Evolutionary conservation across 2,113 vertebrate species (phyloP).

Genomic region (Physeter macrocephalus): DNA sequence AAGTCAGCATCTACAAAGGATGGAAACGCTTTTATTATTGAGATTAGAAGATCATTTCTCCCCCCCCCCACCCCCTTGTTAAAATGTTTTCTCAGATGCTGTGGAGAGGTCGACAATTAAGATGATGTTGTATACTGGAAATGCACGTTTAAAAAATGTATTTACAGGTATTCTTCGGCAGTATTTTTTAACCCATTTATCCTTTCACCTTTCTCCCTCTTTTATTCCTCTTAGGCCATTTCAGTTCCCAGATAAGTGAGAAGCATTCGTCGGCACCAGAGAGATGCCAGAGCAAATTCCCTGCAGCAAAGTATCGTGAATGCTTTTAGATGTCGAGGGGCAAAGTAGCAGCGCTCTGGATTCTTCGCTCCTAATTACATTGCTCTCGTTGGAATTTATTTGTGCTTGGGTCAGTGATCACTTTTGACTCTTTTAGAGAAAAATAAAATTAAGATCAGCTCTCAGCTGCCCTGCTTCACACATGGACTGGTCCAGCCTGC

Average conservation of each 20-base stretch:
- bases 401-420: neutral
- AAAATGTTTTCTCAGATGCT: slow-evolving; percentile 78
- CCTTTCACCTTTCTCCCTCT: slow-evolving; percentile 44
- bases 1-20: slow-evolving; percentile 87
- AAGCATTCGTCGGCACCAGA: neutral
- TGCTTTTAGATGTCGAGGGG: neutral
- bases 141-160: slow-evolving; percentile 21
- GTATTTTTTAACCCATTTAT: slow-evolving; percentile 60
- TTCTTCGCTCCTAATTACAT: slow-evolving; percentile 30
- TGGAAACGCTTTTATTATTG: slow-evolving; percentile 81
- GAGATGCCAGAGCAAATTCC: neutral
- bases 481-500: rapidly evolving
- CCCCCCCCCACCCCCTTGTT: slow-evolving; percentile 33
- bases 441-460: neutral
- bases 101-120: slow-evolving; percentile 70
- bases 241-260: slow-evolving; percentile 45
- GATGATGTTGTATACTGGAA: slow-evolving; percentile 64
- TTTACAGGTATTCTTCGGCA: slow-evolving; percentile 53
- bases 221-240: slow-evolving; percentile 13
- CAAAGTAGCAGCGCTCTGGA: neutral
- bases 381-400: neutral
- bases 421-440: neutral
- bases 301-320: neutral
- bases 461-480: neutral
- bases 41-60: slow-evolving; percentile 82